phyloP scores from a whole-genome alignment of 2,888 invertebrate genomes.

The Ptycholaimellus sp. region DNA sequence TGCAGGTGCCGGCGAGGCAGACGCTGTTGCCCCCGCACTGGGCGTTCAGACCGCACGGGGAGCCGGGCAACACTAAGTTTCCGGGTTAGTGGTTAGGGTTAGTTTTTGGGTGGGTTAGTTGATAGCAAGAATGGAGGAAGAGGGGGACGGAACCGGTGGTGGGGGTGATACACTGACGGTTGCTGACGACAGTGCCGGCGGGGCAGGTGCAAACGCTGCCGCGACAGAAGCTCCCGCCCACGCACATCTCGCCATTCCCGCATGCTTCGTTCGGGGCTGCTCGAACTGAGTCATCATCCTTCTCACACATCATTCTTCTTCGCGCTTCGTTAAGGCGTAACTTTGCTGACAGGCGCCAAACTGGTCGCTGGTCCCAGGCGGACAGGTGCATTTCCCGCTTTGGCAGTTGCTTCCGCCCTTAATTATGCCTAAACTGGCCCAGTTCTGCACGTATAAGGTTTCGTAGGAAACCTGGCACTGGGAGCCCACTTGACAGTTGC shows the following conservation, averaged over 20 bases:
- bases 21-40: conserved; percentile 17
- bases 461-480: conserved; percentile 20
- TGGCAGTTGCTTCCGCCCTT: too few species aligned
- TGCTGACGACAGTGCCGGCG: conserved; percentile 14
- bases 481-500: conserved; percentile 17
- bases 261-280: conserved; percentile 4
- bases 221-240: conserved; percentile 4
- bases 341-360: conserved; percentile 1
- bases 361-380: conserved; percentile 1
- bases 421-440: too few species aligned
- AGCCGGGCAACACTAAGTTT: conserved; percentile 20
- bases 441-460: too few species aligned
- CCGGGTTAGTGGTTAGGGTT: too few species aligned
- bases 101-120: not conserved
- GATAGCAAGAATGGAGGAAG: too few species aligned
- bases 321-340: not conserved
- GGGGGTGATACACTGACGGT: conserved; percentile 21
- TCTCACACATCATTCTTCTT: not conserved
- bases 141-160: too few species aligned
- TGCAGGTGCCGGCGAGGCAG: conserved; percentile 20
- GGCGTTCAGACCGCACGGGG: conserved; percentile 12
- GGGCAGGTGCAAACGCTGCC: not conserved
- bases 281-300: not conserved
- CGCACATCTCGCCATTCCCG: conserved; percentile 3
- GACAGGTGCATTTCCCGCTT: conserved; percentile 6